Evolutionary conservation across 2,888 invertebrate genomes (phyloP).

Genomic region (Dysmachus trigonus): DNA sequence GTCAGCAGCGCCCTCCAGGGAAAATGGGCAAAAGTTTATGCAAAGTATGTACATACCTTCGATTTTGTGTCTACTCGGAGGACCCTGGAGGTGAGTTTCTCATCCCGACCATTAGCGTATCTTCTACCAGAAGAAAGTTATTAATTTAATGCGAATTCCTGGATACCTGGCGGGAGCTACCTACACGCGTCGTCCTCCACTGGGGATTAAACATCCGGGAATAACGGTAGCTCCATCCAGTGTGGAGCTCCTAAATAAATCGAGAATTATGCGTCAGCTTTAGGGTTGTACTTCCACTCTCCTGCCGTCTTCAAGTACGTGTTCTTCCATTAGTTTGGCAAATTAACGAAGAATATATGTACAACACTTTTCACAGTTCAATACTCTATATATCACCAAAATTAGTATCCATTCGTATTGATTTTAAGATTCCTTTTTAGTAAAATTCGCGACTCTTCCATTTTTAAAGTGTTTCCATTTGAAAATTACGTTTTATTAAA

Average conservation of each 20-base stretch:
- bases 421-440: not conserved
- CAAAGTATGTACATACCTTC: constrained; percentile 25
- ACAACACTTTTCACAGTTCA: not conserved
- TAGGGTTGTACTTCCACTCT: not conserved
- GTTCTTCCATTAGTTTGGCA: not conserved
- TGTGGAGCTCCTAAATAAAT: not conserved
- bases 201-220: not conserved
- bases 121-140: not conserved
- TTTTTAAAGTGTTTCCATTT: no score
- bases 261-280: not conserved
- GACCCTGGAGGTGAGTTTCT: not conserved
- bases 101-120: not conserved
- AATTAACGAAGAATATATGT: not conserved
- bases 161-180: not conserved
- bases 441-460: no score
- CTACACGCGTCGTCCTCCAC: not conserved
- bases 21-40: constrained; percentile 7
- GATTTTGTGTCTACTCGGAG: constrained; percentile 5
- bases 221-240: not conserved
- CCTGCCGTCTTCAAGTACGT: not conserved
- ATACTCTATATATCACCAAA: not conserved
- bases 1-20: constrained; percentile 6
- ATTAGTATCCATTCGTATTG: not conserved
- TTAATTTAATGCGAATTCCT: not conserved
- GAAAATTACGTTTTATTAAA: no score